Evolutionary conservation across 2,113 vertebrate genomes (phyloP).

Genomic region (Baryphthengus martii): DNA sequence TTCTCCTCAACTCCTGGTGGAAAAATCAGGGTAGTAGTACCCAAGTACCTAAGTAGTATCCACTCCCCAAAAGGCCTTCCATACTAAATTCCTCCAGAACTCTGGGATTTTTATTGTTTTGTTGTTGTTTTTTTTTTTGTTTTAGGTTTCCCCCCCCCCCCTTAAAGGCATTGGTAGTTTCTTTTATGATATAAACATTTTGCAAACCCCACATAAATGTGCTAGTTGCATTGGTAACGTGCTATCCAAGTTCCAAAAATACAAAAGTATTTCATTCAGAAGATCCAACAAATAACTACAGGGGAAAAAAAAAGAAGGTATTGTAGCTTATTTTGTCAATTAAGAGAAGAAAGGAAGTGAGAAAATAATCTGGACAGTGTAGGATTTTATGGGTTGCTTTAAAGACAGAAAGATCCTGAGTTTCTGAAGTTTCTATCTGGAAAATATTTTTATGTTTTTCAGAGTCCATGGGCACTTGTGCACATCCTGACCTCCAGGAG

Average conservation of each 20-base stretch:
- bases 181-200: background rate
- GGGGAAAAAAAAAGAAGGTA: background rate
- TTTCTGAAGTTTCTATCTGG: background rate
- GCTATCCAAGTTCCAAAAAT: background rate
- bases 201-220: background rate
- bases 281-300: background rate
- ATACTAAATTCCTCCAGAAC: background rate
- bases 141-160: too few species aligned
- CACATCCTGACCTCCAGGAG: background rate
- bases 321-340: background rate
- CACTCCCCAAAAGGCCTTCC: background rate
- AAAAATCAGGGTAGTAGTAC: background rate
- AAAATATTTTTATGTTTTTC: background rate
- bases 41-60: background rate
- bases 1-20: background rate
- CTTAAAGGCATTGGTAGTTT: background rate
- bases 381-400: background rate
- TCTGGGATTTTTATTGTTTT: background rate
- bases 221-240: background rate
- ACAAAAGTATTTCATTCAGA: background rate
- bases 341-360: background rate
- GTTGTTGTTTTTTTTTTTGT: too few species aligned
- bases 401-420: background rate
- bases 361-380: fast-evolving
- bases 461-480: background rate